phyloP scores from a whole-genome alignment of 2,888 invertebrate species.

The Pseudolycoriella hygida region DNA sequence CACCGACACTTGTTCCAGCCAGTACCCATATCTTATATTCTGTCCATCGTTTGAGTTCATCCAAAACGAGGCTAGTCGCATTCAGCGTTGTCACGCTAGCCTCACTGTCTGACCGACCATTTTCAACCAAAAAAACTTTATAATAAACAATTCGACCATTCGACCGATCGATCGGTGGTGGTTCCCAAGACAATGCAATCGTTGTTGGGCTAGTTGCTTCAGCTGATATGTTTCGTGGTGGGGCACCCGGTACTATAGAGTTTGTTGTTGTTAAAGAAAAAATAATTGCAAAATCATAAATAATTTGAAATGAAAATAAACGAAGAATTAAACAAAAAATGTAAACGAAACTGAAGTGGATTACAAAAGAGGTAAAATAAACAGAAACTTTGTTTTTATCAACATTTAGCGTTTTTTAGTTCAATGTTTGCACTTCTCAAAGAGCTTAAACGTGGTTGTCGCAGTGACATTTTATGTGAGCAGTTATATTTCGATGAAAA shows the following conservation, averaged over 20 bases:
- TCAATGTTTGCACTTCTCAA: no score
- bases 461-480: no score
- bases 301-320: neutral
- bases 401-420: no score
- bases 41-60: constrained; percentile 86
- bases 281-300: neutral
- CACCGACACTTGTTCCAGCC: constrained; percentile 91
- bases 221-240: constrained; percentile 86
- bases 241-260: constrained; percentile 81
- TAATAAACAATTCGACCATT: constrained; percentile 90
- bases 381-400: no score
- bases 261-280: constrained; percentile 3
- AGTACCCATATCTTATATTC: constrained; percentile 93
- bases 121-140: constrained; percentile 80
- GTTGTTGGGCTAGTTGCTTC: constrained; percentile 76
- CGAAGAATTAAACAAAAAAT: no score
- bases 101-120: constrained; percentile 68
- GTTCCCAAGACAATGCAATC: constrained; percentile 80
- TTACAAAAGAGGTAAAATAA: neutral
- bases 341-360: neutral
- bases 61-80: constrained; percentile 62
- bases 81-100: constrained; percentile 65
- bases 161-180: constrained; percentile 77
- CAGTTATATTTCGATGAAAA: no score
- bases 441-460: no score